Conservation (phyloP, 2,888 invertebrate genomes). For the Tenthredo scrophulariae region DNA sequence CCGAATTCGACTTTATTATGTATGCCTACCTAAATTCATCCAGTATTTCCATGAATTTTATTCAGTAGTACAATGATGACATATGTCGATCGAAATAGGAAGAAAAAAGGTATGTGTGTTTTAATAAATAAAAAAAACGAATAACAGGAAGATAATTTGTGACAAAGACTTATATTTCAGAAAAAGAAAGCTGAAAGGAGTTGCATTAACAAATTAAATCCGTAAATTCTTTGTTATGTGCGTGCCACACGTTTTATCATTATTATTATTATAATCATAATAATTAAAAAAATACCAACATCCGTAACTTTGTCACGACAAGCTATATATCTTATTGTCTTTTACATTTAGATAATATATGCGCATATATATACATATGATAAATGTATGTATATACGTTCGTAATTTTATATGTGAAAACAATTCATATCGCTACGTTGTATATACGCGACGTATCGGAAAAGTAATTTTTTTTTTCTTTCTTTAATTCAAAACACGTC, state of each 20-base stretch:
- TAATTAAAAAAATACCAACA: conserved; percentile 15
- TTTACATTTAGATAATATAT: background rate
- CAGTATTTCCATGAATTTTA: background rate
- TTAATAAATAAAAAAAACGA: background rate
- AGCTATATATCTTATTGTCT: background rate
- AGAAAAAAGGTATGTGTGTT: background rate
- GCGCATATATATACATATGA: background rate
- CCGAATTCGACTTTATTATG: background rate
- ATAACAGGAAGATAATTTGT: background rate
- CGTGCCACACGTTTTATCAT: background rate
- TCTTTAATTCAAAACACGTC: background rate
- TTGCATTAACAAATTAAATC: conserved; percentile 9
- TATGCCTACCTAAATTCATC: background rate
- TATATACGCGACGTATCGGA: background rate
- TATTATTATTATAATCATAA: background rate
- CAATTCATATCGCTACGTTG: too few relatives aligned
- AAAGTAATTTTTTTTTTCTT: background rate
- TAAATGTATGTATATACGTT: too few relatives aligned
- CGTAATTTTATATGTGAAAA: too few relatives aligned
- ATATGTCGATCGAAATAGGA: too few relatives aligned
- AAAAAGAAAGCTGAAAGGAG: background rate
- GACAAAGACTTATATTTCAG: background rate
- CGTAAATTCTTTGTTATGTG: background rate
- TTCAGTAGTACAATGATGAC: too few relatives aligned
- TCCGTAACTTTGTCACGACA: background rate